Base-by-base conservation (phyloP, 2,113 vertebrate species). In the Seriola quinqueradiata region DNA sequence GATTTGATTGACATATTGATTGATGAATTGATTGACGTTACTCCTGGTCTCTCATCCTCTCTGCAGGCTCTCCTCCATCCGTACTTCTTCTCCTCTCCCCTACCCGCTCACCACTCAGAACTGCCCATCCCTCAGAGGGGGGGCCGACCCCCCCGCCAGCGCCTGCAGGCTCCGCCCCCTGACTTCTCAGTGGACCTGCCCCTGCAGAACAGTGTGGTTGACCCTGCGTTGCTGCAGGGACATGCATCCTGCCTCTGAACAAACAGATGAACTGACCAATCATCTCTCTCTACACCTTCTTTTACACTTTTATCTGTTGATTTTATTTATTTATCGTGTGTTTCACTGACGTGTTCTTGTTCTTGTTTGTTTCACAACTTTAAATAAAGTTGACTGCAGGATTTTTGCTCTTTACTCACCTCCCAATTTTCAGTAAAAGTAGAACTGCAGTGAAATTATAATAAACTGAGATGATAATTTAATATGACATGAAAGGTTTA, bases 81-180 rank as follows among this genome's bases (percentile, higher is more conserved):
- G 0, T 97, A 96, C 91, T 97, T 97, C 93, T 97, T 98, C 92
- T 94, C 94, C 0, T 91, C 95, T 16, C 97, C 97, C 1, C 93
- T 98, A 73, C 97, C 97, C 0, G 96, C 96, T 52, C 96, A 97
- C 83, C 97, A 97, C 83, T 97, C 96, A 0, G 97, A 97, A 92
- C 95, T 98, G 57, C 97, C 96, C 8, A 94, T 97, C 61, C 97
- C 97, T 68, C 96, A 96, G 81, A 92, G 95, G 3, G 95, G 93
- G 5, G 94, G 94, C 0, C 92, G 92, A 1, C 95, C 90, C 63
- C 93, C 89, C 63, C 93, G 78, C 36, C 96, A 90, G 93, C 94
- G 77, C 14, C 93, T 86, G 32, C 96, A 96, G 36, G 90, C 89
- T 46, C 95, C 95, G 1, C 92, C 96, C 60, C 82, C 92, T 1